Evolutionary conservation across 2,113 vertebrate species (phyloP), one percentile per base, ranked within the genome.

Genomic region (Ciconia stormi): DNA sequence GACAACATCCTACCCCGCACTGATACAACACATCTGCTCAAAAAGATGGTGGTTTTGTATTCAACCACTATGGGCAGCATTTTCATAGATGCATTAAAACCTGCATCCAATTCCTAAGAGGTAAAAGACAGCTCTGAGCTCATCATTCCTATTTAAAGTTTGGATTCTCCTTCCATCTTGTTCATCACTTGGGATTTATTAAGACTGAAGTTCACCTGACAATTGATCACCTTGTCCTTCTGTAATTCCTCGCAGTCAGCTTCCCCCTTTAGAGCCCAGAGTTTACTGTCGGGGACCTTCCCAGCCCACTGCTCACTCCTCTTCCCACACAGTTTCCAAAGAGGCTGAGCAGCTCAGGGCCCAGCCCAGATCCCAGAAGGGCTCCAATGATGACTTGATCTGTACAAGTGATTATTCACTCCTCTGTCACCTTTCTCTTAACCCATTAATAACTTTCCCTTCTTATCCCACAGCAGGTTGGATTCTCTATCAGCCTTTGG

Each of bases 241-340:
- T 25, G 30, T 19, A 42, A 40, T 17, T 86, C 30, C 87, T 69
- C 9, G 1, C 53, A 29, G 19, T 71, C 61, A 73, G 50, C 27
- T 83, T 56, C 47, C 13, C 53, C 59, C 26, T 47, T 29, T 16
- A 25, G 16, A 85, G 25, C 6, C 21, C 47, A 17, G 56, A 47
- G 29, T 53, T 78, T 14, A 19, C n/a, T 2, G 1, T 0, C 1
- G 4, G 22, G 13, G 38, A n/a, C n/a, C n/a, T 73, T 23, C 63
- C 71, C 55, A 74, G 34, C 7, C 50, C 46, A 7, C 76, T 34
- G 49, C 36, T 69, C 55, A 1, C 13, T 59, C 49, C 63, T 40
- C 29, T 73, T 52, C 40, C 86, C 61, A 11, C 38, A 7, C 6
- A 2, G 8, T 3, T 22, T 71, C 56, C 49, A 32, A 20, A 52